Evolutionary conservation across 2,797 vertebrate species (phyloP).

Genomic region (Eurystomus glaucurus): DNA sequence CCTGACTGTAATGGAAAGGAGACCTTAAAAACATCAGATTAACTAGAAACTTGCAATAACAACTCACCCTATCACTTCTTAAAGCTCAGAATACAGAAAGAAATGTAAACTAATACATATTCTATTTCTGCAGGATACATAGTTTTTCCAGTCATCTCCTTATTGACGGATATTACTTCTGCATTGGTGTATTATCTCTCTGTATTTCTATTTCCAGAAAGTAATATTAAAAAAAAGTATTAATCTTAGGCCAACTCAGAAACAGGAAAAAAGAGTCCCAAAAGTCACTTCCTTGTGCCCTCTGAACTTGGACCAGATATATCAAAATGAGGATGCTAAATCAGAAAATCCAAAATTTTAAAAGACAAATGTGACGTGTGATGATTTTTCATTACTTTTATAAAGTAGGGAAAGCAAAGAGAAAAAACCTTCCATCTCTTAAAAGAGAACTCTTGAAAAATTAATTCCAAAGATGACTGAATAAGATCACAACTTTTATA

Average conservation of each 20-base stretch:
- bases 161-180: slow-evolving; percentile 29
- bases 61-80: not conserved
- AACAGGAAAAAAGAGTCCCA: not conserved
- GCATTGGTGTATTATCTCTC: slow-evolving; percentile 7
- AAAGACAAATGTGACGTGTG: not conserved
- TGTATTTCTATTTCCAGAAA: slow-evolving; percentile 43
- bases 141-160: not conserved
- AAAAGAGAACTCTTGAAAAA: not conserved
- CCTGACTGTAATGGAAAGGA: slow-evolving; percentile 2
- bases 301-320: not conserved
- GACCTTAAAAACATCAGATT: slow-evolving; percentile 31
- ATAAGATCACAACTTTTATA: not conserved
- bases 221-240: slow-evolving; percentile 15
- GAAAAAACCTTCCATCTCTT: not conserved
- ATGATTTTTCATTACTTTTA: not conserved
- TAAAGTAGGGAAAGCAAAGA: not conserved
- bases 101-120: slow-evolving; percentile 57
- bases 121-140: slow-evolving; percentile 1
- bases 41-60: slow-evolving; percentile 24
- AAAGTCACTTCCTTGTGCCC: not conserved
- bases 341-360: not conserved
- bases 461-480: not conserved
- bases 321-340: not conserved
- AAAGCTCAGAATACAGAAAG: slow-evolving; percentile 21
- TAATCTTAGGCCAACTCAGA: not conserved